These are phyloP conservation scores for Protonibea diacanthus DNA, from an alignment of 2,797 vertebrate genomes.

Conservation along the genomic window DNA sequence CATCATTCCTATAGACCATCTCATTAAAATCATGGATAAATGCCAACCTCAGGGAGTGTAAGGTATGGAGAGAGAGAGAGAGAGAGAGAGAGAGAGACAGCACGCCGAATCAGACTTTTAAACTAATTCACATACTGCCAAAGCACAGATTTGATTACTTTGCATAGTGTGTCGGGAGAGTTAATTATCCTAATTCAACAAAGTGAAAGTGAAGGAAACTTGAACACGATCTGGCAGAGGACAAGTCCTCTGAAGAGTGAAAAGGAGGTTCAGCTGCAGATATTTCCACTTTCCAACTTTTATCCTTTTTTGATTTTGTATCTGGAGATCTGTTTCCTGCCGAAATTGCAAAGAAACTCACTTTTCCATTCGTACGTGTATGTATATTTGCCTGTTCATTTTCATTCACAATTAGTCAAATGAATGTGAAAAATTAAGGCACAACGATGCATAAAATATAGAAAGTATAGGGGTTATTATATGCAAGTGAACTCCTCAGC, in stretches of 20 bases:
- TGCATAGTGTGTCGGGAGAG: slow-evolving; percentile 75
- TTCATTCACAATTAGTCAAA: slow-evolving; percentile 17
- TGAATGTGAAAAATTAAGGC: background rate
- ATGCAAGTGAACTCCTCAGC: background rate
- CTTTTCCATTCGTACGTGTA: slow-evolving; percentile 26
- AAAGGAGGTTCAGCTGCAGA: slow-evolving; percentile 26
- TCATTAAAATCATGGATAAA: slow-evolving; percentile 77
- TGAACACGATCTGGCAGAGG: slow-evolving; percentile 64
- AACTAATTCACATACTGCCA: slow-evolving; percentile 69
- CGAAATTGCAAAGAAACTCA: slow-evolving; percentile 17
- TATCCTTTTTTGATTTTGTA: background rate
- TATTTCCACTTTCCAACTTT: slow-evolving; percentile 40
- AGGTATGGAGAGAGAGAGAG: slow-evolving; percentile 15
- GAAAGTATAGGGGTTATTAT: background rate
- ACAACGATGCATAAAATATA: background rate
- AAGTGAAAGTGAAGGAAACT: slow-evolving; percentile 71
- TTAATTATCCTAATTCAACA: slow-evolving; percentile 79
- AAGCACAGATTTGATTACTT: slow-evolving; percentile 70
- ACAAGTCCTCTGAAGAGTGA: slow-evolving; percentile 46
- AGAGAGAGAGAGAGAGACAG: slow-evolving; percentile 2
- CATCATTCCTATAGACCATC: slow-evolving; percentile 62
- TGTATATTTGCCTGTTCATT: slow-evolving; percentile 7
- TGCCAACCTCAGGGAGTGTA: slow-evolving; percentile 55
- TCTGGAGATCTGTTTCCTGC: slow-evolving; percentile 24
- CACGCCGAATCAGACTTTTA: slow-evolving; percentile 58